Conservation (phyloP, 2,888 invertebrate genomes). For the Cerceris rybyensis region DNA sequence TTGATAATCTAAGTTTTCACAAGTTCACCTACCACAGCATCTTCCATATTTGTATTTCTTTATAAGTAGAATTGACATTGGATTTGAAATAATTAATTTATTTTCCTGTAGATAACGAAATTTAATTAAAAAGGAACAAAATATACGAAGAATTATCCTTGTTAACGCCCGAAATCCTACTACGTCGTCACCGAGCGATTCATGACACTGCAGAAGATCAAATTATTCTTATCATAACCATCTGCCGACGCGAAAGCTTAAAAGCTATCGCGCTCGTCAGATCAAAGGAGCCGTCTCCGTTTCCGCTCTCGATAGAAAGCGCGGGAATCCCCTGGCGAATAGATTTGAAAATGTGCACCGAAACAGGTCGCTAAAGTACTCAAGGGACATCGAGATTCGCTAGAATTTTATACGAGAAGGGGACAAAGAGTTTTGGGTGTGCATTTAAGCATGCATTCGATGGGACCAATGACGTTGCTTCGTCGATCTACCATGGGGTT, state of each 20-base stretch:
- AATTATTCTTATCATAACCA: constrained; percentile 69
- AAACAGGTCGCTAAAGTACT: constrained; percentile 44
- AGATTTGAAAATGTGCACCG: constrained; percentile 54
- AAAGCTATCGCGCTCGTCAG: constrained; percentile 55
- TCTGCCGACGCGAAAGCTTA: constrained; percentile 58
- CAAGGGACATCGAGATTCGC: constrained; percentile 36
- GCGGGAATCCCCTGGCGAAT: constrained; percentile 56
- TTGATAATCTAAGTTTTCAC: too few species aligned
- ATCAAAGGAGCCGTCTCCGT: constrained; percentile 61
- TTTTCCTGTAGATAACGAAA: too few species aligned
- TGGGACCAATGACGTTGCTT: constrained; percentile 14
- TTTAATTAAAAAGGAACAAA: too few species aligned
- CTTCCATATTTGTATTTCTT: too few species aligned
- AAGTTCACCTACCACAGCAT: too few species aligned
- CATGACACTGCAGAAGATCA: constrained; percentile 37
- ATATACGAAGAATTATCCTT: too few species aligned
- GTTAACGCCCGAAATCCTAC: too few species aligned
- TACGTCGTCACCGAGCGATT: constrained; percentile 2
- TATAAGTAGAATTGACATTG: too few species aligned
- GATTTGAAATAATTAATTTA: too few species aligned
- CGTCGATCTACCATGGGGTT: constrained; percentile 15
- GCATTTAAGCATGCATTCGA: constrained; percentile 7
- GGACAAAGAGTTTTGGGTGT: constrained; percentile 46
- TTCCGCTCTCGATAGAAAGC: constrained; percentile 55
- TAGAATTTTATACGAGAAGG: constrained; percentile 49